These are phyloP conservation scores for Pachyramphus minor DNA, from an alignment of 2,113 vertebrate genomes.

Conservation along the genomic window DNA sequence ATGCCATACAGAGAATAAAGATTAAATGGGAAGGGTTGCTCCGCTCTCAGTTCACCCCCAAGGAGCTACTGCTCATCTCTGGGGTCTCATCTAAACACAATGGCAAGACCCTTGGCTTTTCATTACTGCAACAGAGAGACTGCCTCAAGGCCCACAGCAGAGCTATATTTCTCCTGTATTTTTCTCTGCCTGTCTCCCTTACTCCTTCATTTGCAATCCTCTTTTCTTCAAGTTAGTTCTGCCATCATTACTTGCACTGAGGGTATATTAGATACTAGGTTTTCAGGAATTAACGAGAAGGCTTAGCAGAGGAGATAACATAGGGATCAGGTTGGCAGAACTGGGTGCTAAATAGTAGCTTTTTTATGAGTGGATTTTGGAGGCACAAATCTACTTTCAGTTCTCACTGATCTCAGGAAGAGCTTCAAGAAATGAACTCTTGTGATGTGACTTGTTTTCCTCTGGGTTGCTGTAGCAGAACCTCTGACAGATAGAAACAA, in stretches of 20 bases:
- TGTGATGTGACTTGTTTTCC: not conserved
- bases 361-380: not conserved
- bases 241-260: not conserved
- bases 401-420: not conserved
- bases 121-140: not conserved
- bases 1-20: not conserved
- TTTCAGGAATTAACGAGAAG: not conserved
- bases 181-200: not conserved
- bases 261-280: not conserved
- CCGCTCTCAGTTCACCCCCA: not conserved
- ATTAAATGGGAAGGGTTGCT: not conserved
- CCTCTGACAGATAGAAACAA: accelerated
- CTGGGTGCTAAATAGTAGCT: not conserved
- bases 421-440: not conserved
- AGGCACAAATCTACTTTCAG: not conserved
- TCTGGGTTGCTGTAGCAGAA: not conserved
- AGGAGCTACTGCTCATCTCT: not conserved
- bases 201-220: not conserved
- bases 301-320: not conserved
- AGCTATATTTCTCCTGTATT: not conserved
- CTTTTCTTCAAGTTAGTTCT: not conserved
- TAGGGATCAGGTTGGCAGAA: not conserved
- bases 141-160: not conserved
- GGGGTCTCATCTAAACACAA: not conserved
- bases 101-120: not conserved